phyloP scores from a whole-genome alignment of 2,113 vertebrate genomes.

The Andinoacara biseriatus region DNA sequence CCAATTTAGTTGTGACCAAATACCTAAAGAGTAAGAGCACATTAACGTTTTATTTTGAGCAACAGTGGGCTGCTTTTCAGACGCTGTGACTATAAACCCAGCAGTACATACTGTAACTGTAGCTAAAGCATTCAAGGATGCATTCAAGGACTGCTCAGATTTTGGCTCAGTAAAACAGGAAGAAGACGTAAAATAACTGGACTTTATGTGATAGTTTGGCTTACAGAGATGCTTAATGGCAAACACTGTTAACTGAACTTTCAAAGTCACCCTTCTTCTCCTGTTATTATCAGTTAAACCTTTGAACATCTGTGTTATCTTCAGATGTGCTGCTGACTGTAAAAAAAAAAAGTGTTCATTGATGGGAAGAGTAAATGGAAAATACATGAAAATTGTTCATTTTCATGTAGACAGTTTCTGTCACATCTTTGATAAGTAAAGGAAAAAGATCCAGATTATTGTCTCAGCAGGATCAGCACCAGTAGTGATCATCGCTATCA shows the following conservation, averaged over 20 bases:
- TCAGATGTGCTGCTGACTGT: background rate
- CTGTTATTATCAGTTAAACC: too few species aligned
- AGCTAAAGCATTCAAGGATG: background rate
- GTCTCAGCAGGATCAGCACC: background rate
- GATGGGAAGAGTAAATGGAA: background rate
- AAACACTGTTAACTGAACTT: background rate
- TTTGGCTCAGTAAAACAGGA: background rate
- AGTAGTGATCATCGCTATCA: background rate
- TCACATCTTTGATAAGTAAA: background rate
- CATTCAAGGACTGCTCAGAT: background rate
- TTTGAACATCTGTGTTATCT: background rate
- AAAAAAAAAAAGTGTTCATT: too few species aligned
- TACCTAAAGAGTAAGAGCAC: background rate
- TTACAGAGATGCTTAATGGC: background rate
- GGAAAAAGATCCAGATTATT: background rate
- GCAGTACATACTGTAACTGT: background rate
- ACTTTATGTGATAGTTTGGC: background rate
- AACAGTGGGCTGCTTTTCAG: background rate
- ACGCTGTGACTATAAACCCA: background rate
- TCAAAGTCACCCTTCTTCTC: background rate
- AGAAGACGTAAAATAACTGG: background rate
- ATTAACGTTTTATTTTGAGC: slow-evolving; percentile 5
- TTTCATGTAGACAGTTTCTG: background rate
- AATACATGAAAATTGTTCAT: background rate
- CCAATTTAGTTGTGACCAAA: background rate